Evolutionary conservation across 2,888 invertebrate species (phyloP), one percentile per base, ranked within the genome.

Genomic region (Salticus scenicus): DNA sequence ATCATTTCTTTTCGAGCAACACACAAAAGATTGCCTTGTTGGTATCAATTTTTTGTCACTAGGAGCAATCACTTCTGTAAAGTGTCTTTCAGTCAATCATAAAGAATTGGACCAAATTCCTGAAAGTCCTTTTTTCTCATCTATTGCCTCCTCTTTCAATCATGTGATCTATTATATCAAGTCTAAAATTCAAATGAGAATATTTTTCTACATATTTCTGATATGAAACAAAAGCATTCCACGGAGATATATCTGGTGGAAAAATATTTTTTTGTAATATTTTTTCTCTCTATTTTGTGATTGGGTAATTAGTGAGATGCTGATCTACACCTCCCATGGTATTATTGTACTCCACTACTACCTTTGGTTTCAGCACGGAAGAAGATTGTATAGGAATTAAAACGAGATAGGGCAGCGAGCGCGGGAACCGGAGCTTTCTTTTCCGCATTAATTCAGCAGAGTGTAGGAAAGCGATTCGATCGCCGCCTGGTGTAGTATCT

Each of bases 31-130:
- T 66, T 64, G 64, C 27, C 80, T 80, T 27, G 31, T 30, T 10
- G 41, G 64, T 64, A 66, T 71, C 17, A 47, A 17, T 28, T 71
- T 57, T 0, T 79, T 57, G 10, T 71, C 31, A 0, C 33, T 51
- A 17, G 70, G 37, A n/a, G 63, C n/a, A 63, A 78, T 78, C 0
- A 71, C 33, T 7, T 57, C 71, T 71, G 57, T 63, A 63, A 78
- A 71, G 37, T 78, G 78, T 70, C 71, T 71, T 57, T 71, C 78
- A 8, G 42, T 72, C 66, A 80, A 24, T 64, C 72, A 17, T 42
- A 72, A 4, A 8, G 72, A 66, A 72, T 10, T 72, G 1, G 71
- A 27, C 30, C 30, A 31, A 51, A 14, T 37, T 67, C 30, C 42
- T 20, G 57, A 75, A n/a, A 51, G 64, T 4, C 71, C 69, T 76